Evolutionary conservation across 2,888 invertebrate genomes (phyloP).

Genomic region (Nebria salina): DNA sequence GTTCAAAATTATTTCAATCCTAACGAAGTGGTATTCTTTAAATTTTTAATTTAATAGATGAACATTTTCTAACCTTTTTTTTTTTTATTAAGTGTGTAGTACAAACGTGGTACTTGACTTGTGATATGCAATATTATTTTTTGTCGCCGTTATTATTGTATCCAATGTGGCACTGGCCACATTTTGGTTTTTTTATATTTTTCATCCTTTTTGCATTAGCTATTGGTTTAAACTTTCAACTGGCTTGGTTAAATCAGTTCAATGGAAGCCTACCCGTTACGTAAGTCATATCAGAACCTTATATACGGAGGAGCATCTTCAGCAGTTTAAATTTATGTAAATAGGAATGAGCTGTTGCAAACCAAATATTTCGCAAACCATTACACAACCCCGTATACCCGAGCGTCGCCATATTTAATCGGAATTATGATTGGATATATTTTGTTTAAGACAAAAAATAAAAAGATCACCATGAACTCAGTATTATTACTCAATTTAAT

Average conservation of each 20-base stretch:
- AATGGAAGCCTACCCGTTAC: conserved; percentile 56
- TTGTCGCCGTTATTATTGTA: conserved; percentile 62
- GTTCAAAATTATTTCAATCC: conserved; percentile 60
- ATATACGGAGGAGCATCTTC: background rate
- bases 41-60: background rate
- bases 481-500: conserved; percentile 25
- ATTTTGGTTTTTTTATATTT: conserved; percentile 56
- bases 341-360: conserved; percentile 53
- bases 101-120: conserved; percentile 64
- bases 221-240: conserved; percentile 56
- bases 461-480: conserved; percentile 52
- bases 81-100: conserved; percentile 57
- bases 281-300: conserved; percentile 57
- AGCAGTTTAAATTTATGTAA: no score
- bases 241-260: conserved; percentile 58
- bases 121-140: conserved; percentile 63
- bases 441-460: conserved; percentile 54
- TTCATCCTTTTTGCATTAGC: conserved; percentile 54
- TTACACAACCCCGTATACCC: conserved; percentile 58
- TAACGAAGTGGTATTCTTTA: conserved; percentile 52
- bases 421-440: conserved; percentile 58
- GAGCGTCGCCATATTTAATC: conserved; percentile 58
- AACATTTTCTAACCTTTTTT: background rate
- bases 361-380: conserved; percentile 54
- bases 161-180: conserved; percentile 60